phyloP scores from a whole-genome alignment of 2,113 vertebrate species.

The Dolichallabes microphthalmus region DNA sequence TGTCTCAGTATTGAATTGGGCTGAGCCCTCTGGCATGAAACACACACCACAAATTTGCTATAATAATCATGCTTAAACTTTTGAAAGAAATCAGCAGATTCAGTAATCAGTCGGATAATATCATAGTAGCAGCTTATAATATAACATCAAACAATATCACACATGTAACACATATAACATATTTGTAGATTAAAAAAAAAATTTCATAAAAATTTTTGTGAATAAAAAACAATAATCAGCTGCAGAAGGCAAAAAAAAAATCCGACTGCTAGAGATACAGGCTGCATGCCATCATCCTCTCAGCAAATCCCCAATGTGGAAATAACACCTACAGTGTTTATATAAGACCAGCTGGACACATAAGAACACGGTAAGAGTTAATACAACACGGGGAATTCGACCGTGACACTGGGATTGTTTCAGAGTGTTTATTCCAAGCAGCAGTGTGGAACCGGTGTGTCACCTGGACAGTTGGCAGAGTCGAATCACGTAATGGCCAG shows the following conservation, averaged over 20 bases:
- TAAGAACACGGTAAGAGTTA: slow-evolving; percentile 4
- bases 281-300: background rate
- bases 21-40: slow-evolving; percentile 21
- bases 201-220: too few relatives aligned
- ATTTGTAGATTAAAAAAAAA: too few relatives aligned
- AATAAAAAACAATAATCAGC: background rate
- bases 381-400: background rate
- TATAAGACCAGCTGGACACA: slow-evolving; percentile 3
- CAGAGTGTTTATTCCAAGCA: background rate
- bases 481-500: slow-evolving; percentile 28
- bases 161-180: background rate
- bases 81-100: background rate
- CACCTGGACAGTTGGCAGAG: slow-evolving; percentile 14
- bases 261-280: background rate
- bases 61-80: background rate
- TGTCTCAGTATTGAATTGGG: slow-evolving; percentile 21
- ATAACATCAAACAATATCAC: background rate
- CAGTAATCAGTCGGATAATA: background rate
- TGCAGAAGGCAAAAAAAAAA: background rate
- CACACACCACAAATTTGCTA: background rate
- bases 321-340: slow-evolving; percentile 26
- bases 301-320: slow-evolving; percentile 6
- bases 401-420: background rate
- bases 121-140: background rate
- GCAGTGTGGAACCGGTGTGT: slow-evolving; percentile 34